Conservation (phyloP, 2,113 vertebrate genomes). For the Tychaedon coryphoeus region DNA sequence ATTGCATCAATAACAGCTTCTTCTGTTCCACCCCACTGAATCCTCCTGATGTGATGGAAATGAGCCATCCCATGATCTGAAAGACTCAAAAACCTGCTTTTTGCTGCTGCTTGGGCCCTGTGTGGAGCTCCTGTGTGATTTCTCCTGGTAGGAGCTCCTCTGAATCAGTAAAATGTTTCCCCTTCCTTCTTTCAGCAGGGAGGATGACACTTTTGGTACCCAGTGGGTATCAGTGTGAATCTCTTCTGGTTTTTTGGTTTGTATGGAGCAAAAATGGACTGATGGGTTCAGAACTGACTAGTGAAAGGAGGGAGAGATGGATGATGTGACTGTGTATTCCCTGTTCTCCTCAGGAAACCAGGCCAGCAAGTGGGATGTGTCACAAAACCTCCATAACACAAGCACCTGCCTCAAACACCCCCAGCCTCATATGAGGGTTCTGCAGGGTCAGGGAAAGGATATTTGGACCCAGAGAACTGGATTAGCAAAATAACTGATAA, state of each 20-base stretch:
- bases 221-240: background rate
- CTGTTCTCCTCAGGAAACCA: background rate
- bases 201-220: background rate
- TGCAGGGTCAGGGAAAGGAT: background rate
- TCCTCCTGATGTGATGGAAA: background rate
- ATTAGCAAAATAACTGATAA: background rate
- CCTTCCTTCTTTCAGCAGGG: background rate
- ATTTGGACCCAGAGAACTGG: background rate
- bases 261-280: background rate
- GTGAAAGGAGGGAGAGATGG: background rate
- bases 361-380: background rate
- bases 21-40: background rate
- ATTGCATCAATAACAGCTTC: background rate
- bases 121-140: background rate
- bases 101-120: background rate
- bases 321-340: accelerated
- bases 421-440: accelerated
- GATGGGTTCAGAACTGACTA: background rate
- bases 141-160: background rate
- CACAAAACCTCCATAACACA: accelerated
- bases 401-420: background rate
- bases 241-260: background rate
- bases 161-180: background rate
- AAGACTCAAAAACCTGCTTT: background rate
- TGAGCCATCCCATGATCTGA: background rate